Evolutionary conservation across 2,113 vertebrate genomes (phyloP).

Genomic region (Brachypodius melanocephalos): DNA sequence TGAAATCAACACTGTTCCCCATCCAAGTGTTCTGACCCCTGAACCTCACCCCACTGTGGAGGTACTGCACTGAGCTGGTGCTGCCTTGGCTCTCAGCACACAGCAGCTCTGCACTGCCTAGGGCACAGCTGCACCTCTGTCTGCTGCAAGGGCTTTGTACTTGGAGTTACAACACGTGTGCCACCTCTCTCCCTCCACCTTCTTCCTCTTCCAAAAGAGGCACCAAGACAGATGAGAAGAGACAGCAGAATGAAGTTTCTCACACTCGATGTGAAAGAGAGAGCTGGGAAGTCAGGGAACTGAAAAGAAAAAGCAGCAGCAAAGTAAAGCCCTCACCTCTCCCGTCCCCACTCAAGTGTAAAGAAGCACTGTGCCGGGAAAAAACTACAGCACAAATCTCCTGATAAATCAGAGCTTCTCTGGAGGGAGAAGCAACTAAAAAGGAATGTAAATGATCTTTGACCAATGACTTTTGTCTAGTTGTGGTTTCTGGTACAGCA

Average conservation of each 20-base stretch:
- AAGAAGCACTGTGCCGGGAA: background rate
- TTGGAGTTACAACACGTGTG: background rate
- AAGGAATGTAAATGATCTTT: conserved; percentile 63
- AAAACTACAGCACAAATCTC: background rate
- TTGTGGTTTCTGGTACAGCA: conserved; percentile 46
- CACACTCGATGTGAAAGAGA: rapidly evolving
- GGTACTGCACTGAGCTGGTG: background rate
- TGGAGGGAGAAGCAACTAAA: conserved; percentile 44
- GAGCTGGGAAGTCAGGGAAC: background rate
- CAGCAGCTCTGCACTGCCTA: background rate
- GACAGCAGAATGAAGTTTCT: background rate
- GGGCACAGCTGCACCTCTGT: background rate
- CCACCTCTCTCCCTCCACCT: background rate
- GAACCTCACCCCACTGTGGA: background rate
- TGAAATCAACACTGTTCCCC: background rate
- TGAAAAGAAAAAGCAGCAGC: background rate
- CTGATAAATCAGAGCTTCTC: conserved; percentile 26
- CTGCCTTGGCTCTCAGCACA: background rate
- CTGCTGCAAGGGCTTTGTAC: background rate
- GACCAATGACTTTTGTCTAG: conserved; percentile 53
- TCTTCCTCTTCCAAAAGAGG: background rate
- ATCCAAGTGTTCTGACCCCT: background rate
- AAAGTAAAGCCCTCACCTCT: background rate
- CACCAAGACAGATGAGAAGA: background rate
- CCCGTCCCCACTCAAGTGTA: background rate